Conservation (phyloP, 2,113 vertebrate genomes). For the Coturnix japonica region DNA sequence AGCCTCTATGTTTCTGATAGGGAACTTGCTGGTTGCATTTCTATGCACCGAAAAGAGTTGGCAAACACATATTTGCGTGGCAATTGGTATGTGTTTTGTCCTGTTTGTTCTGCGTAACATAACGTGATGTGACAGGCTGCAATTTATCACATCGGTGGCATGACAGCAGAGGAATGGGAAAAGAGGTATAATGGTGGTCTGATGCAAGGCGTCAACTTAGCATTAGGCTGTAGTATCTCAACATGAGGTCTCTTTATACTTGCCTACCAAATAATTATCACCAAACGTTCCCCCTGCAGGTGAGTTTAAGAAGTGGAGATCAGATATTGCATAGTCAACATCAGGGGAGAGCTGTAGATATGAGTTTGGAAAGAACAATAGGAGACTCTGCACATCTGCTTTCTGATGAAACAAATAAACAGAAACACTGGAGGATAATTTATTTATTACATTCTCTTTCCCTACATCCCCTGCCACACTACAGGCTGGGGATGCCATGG, state of each 20-base stretch:
- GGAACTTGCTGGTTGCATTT: neutral
- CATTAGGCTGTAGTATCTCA: neutral
- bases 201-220: neutral
- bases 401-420: neutral
- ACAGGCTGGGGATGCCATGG: neutral
- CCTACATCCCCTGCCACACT: neutral
- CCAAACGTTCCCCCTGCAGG: neutral
- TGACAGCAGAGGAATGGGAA: constrained; percentile 55
- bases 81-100: constrained; percentile 75
- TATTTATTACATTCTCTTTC: neutral
- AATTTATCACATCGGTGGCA: constrained; percentile 55
- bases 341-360: neutral
- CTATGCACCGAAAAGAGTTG: constrained; percentile 16
- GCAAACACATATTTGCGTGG: constrained; percentile 72
- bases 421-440: neutral
- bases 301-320: neutral
- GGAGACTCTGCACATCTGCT: neutral
- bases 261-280: neutral
- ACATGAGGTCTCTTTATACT: neutral
- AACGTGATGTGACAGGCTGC: constrained; percentile 74
- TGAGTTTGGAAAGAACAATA: neutral
- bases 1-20: neutral
- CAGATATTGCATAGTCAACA: neutral
- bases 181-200: constrained; percentile 24
- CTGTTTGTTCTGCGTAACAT: constrained; percentile 66